Base-by-base conservation (phyloP, 2,797 vertebrate species). In the Dallia pectoralis region DNA sequence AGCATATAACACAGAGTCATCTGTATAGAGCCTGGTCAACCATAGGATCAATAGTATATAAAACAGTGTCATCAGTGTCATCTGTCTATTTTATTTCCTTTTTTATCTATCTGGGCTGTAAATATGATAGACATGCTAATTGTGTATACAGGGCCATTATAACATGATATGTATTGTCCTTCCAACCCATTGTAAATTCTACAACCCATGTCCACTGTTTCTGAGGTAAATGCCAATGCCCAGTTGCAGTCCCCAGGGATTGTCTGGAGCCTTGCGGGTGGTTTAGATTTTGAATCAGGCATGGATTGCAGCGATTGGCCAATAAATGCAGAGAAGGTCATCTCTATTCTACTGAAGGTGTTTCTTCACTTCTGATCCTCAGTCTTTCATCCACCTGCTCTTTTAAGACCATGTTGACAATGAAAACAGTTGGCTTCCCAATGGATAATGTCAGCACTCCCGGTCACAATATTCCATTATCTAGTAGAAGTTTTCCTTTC, bases 381-480 rank as follows among this genome's bases (percentile, higher is more conserved):
- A 40, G 9, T 44, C 64, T 74, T 61, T 1, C 77, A 73, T 80
- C 74, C 64, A 36, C 76, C 77, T 67, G 61, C 59, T 40, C 51
- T 62, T 25, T 69, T 56, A 40, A 27, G 18, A 56, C 29, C 16
- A 15, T 32, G 29, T 29, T 32, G 62, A 64, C 62, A 64, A 33
- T 64, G 62, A 33, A 32, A 64, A 16, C 27, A 16, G 27, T 64
- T 30, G 79, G 95, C 95, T 76, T 95, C 94, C 75, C 95, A 87
- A 95, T 94, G 84, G 95, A 90, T 79, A 94, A 95, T 78, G 96
- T 96, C 87, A 92, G 94, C 91, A 93, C 90, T 66, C 91, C 93
- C 51, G 94, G 95, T 68, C 94, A 95, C 81, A 93, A 94, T 62
- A 94, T 92, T 72, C 90, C 95, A 92, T 32, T 30, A 64, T 64